Evolutionary conservation across 2,797 vertebrate genomes (phyloP).

Genomic region (Galaxias olidus): DNA sequence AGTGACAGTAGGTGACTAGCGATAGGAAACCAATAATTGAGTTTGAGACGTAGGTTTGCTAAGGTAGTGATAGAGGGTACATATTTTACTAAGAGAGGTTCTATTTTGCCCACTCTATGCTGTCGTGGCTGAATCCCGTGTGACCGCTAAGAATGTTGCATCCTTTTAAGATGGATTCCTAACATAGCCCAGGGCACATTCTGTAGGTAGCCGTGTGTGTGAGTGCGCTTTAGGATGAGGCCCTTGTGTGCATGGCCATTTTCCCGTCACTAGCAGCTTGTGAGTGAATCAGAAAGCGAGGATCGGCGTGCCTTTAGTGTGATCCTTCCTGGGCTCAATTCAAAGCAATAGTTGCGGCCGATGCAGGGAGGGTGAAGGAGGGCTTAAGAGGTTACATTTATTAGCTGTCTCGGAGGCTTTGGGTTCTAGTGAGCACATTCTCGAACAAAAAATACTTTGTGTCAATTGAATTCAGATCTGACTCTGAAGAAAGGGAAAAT

Average conservation of each 20-base stretch:
- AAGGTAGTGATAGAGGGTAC: constrained; percentile 56
- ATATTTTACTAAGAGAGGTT: constrained; percentile 75
- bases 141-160: constrained; percentile 38
- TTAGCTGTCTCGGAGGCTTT: too few relatives aligned
- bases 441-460: too few relatives aligned
- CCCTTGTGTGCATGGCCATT: not conserved
- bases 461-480: too few relatives aligned
- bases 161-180: constrained; percentile 18
- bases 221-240: not conserved
- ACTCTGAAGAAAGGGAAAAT: too few relatives aligned
- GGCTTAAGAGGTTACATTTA: too few relatives aligned
- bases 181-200: constrained; percentile 47
- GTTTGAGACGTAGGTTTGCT: constrained; percentile 65
- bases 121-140: constrained; percentile 34
- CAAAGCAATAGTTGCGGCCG: too few relatives aligned
- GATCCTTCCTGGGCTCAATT: too few relatives aligned
- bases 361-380: too few relatives aligned
- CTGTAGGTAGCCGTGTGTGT: constrained; percentile 5
- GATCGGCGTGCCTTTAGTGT: not conserved
- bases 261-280: not conserved
- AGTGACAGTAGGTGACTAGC: constrained; percentile 33
- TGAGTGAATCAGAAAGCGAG: not conserved
- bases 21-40: constrained; percentile 41
- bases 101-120: constrained; percentile 68
- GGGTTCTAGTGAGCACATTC: too few relatives aligned